Conservation (phyloP, 2,797 vertebrate genomes). For the Sebastes matsubarae region DNA sequence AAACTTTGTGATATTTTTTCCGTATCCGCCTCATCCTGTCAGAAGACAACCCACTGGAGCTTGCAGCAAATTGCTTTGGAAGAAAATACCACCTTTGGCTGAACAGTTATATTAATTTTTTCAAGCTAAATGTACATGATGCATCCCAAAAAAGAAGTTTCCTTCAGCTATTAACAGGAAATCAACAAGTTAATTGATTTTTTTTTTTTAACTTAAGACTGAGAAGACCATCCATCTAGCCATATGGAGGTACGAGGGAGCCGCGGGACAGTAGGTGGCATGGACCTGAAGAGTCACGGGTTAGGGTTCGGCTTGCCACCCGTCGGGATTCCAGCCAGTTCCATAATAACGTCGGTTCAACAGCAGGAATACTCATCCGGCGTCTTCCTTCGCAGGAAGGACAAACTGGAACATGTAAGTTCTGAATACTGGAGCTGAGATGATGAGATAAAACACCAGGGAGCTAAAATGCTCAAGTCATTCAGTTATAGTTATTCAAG, state of each 20-base stretch:
- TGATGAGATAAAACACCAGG: background rate
- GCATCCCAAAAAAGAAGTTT: background rate
- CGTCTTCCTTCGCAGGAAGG: constrained; percentile 92
- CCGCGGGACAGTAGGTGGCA: constrained; percentile 74
- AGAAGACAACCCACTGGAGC: background rate
- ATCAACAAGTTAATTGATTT: constrained; percentile 5
- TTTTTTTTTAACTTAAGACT: background rate
- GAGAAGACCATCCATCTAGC: background rate
- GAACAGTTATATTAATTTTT: background rate
- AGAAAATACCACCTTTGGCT: background rate
- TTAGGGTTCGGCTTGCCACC: constrained; percentile 66
- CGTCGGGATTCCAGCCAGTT: constrained; percentile 75
- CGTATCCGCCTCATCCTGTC: background rate
- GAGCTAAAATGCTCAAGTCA: background rate
- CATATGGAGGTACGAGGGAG: constrained; percentile 66
- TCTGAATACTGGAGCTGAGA: background rate
- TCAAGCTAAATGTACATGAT: background rate
- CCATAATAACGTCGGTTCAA: constrained; percentile 88
- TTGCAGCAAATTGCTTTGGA: background rate
- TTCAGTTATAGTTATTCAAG: background rate
- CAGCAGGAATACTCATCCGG: constrained; percentile 94
- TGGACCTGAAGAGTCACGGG: constrained; percentile 85
- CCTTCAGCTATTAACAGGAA: background rate
- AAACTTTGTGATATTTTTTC: background rate
- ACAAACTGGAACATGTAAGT: constrained; percentile 94